Base-by-base conservation (phyloP, 1,140 invertebrate species). In the Sycobia sp. region DNA sequence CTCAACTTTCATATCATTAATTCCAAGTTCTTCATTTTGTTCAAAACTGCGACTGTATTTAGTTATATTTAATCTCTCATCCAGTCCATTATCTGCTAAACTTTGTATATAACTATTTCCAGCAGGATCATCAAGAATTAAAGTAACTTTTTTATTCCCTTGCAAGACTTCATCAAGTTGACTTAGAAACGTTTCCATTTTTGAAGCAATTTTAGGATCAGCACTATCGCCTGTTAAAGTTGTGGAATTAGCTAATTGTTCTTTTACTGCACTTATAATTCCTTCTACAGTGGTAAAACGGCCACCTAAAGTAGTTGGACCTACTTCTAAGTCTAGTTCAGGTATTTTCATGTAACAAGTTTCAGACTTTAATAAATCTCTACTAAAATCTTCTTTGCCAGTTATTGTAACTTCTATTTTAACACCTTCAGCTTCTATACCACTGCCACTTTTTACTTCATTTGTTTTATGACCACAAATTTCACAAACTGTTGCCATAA, bases 1-100 rank as follows among this genome's bases (percentile, higher is more conserved):
- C 71, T 98, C 95, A 1, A 92, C 93, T 83, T 96, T 97, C 88
- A 99, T 98, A 74, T 99, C 96, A 76, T 97, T 98, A 2, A 99
- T 78, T 4, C 97, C 97, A 4, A 99, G 84, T 58, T 95, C 91
- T 68, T 99, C 97, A 78, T 99, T 97, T 76, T 99, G 95, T 36
- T 98, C 94, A 74, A 84, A 92, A 25, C 81, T 88, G 63, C 97
- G 84, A 67, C 93, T 90, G 76, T 98, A 99, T 25, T 89, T 84
- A 1, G 84, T 88, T 16, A 98, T 88, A 38, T 81, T 87, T 46
- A 99, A 78, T 69, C 88, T 86, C 3, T 86, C 82, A 75, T 94
- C 91, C 10, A 85, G 78, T 16, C 90, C 87, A 56, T 90, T 89
- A 27, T 91, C 90, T 41, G 85, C 86, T 0, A 95, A 76, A 75